Evolutionary conservation across 1,140 invertebrate genomes (phyloP).

Genomic region (Eueides isabella): DNA sequence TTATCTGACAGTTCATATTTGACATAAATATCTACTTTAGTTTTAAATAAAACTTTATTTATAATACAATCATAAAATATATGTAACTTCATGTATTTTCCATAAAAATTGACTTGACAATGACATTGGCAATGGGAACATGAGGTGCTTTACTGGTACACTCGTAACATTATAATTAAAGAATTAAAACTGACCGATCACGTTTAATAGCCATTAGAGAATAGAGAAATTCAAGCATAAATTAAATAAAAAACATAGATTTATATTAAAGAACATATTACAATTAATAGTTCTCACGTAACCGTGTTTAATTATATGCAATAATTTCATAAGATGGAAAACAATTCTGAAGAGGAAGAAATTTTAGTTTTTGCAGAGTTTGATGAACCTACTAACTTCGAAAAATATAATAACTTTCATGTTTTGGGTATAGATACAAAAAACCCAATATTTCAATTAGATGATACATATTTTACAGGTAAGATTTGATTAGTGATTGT

Average conservation of each 20-base stretch:
- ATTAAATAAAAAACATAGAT: too few relatives aligned
- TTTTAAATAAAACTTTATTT: background rate
- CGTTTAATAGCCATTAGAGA: too few relatives aligned
- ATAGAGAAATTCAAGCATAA: too few relatives aligned
- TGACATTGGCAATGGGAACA: too few relatives aligned
- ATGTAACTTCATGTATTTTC: too few relatives aligned
- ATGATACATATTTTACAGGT: slow-evolving; percentile 74
- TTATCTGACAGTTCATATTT: background rate
- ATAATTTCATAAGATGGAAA: slow-evolving; percentile 10
- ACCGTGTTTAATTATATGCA: background rate
- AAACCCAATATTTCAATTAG: slow-evolving; percentile 69
- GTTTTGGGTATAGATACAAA: slow-evolving; percentile 67
- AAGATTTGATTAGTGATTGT: background rate
- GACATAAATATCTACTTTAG: background rate
- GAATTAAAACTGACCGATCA: too few relatives aligned
- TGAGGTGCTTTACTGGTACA: too few relatives aligned
- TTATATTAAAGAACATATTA: too few relatives aligned
- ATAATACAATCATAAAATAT: background rate
- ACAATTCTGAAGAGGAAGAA: slow-evolving; percentile 58
- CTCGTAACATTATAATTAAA: too few relatives aligned
- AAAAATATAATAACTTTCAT: slow-evolving; percentile 66
- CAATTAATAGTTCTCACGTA: too few relatives aligned
- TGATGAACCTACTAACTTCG: slow-evolving; percentile 64
- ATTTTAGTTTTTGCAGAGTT: slow-evolving; percentile 70
- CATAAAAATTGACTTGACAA: too few relatives aligned